Base-by-base conservation (phyloP, 2,888 invertebrate species). In the Rhyacophila evoluta region DNA sequence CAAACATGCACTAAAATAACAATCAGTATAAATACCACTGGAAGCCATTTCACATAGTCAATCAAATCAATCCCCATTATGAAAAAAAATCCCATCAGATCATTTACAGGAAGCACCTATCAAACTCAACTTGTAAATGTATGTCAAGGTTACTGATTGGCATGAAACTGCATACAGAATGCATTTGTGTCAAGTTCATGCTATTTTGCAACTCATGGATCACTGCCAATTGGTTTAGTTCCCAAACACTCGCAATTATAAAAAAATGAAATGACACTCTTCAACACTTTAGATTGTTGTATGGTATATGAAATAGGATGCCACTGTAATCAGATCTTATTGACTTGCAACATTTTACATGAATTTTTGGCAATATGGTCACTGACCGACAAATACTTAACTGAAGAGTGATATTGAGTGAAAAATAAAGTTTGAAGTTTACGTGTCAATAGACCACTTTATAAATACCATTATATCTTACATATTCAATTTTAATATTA, bases 41-140 rank as follows among this genome's bases (percentile, higher is more conserved):
- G n/a, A 70, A 55, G 25, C 82, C 81, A 81, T 29, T 71, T 78
- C 19, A 82, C 39, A 70, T 79, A 82, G 25, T 81, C 77, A 15
- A 78, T 78, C 8, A 81, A 70, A 29, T 78, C 78, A 41, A 81
- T 38, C 6, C 75, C 77, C 79, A 80, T 81, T 25, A 6, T 25
- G 19, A 55, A 55, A 19, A 8, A 55, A 8, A 25, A 19, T 55
- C 19, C 25, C 8, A 19, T 33, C 29, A 55, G 55, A 15, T 19
- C 15, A 15, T 8, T 55, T 55, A 55, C 4, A 55, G 6, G 55
- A 33, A 33, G 55, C 10, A 39, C 1, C 4, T 19, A 19, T 19
- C 8, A 1, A 1, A 55, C 19, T 55, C 8, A 19, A 8, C 25
- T 55, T 19, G 19, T 8, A 25, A 25, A 55, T 25, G 25, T 25